A percentile compares a stretch with the other conserved stretches of the same genome.
Evolutionary conservation across 2,797 vertebrate genomes (phyloP).

Genomic region (Siniperca obscura): DNA sequence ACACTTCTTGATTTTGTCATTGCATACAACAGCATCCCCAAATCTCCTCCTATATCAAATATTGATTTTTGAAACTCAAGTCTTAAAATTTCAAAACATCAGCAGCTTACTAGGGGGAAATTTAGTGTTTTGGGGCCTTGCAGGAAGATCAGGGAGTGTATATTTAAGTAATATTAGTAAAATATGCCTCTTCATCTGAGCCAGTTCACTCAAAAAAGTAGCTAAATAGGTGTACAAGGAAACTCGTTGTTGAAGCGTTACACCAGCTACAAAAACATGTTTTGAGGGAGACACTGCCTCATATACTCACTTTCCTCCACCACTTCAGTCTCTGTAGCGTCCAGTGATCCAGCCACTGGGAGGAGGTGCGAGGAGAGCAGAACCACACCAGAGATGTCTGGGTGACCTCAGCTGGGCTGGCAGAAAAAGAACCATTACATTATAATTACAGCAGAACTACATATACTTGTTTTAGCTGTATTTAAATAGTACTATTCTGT

Average conservation of each 20-base stretch:
- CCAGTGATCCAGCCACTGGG: constrained; percentile 97
- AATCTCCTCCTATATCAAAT: background rate
- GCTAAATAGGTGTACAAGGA: background rate
- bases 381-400: constrained; percentile 94
- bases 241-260: fast-evolving
- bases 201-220: background rate
- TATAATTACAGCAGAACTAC: background rate
- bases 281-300: background rate
- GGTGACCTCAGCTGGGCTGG: constrained; percentile 89
- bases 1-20: background rate
- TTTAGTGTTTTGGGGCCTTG: background rate
- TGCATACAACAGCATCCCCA: background rate
- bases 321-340: constrained; percentile 92
- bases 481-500: background rate
- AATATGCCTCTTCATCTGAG: background rate
- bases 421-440: constrained; percentile 7
- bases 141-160: background rate
- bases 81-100: background rate
- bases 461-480: background rate
- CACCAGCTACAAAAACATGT: background rate
- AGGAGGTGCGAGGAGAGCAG: constrained; percentile 89
- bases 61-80: background rate
- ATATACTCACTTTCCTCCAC: constrained; percentile 93
- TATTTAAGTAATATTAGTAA: background rate
- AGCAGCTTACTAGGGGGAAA: background rate